A percentile compares a stretch with the other conserved stretches of the same genome.
phyloP scores from a whole-genome alignment of 2,797 vertebrate species.

The Podargus strigoides region DNA sequence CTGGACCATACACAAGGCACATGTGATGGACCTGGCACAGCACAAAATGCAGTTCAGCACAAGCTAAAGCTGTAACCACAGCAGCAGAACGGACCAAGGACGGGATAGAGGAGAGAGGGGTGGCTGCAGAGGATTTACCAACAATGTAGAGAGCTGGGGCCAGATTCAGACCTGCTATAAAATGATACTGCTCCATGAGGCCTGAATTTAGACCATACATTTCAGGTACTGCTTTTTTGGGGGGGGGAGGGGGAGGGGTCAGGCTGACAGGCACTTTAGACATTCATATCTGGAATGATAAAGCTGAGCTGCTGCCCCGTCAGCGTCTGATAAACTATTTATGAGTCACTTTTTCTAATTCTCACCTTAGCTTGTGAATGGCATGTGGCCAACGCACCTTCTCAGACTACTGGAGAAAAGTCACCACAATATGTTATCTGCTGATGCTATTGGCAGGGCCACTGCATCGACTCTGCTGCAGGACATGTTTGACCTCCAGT shows the following conservation, averaged over 20 bases:
- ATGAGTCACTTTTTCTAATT: constrained; percentile 33
- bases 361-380: constrained; percentile 1
- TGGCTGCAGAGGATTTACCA: not conserved
- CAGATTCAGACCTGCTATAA: not conserved
- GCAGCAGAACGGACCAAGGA: not conserved
- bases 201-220: not conserved
- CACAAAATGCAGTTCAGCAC: not conserved
- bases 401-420: not conserved
- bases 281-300: not conserved
- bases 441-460: not conserved
- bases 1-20: not conserved
- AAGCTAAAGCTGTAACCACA: not conserved
- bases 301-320: not conserved
- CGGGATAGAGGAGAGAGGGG: not conserved
- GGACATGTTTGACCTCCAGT: not conserved
- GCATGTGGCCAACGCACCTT: not conserved
- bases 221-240: not conserved
- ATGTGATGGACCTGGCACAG: not conserved
- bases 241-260: too few relatives aligned
- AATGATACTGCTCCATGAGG: not conserved
- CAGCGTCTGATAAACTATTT: not conserved
- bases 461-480: not conserved
- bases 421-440: not conserved
- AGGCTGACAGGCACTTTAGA: not conserved
- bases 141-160: not conserved